phyloP scores from a whole-genome alignment of 2,888 invertebrate genomes.

The Eudasyphora cyanicolor region DNA sequence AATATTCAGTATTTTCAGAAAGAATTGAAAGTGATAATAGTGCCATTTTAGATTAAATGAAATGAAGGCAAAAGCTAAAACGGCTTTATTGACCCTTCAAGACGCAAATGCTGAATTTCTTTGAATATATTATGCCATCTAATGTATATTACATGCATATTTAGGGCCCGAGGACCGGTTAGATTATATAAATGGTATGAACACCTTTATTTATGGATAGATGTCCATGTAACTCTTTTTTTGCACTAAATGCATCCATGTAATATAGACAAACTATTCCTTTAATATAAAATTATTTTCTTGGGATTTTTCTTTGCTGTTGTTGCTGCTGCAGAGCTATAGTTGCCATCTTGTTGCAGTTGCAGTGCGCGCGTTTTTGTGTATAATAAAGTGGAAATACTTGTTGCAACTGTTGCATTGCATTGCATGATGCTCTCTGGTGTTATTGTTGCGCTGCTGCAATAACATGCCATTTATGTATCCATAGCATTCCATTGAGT shows the following conservation, averaged over 20 bases:
- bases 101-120: too few relatives aligned
- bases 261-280: conserved; percentile 58
- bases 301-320: conserved; percentile 23
- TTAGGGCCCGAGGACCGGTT: neutral
- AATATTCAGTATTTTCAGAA: too few relatives aligned
- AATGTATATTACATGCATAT: too few relatives aligned
- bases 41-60: too few relatives aligned
- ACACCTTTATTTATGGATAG: neutral
- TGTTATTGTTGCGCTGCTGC: conserved; percentile 46
- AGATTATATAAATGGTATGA: neutral
- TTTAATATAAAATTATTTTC: conserved; percentile 47
- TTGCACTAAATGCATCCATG: neutral
- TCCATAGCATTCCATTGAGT: conserved; percentile 59
- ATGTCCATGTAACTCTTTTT: neutral
- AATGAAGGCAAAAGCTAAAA: too few relatives aligned
- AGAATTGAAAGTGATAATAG: too few relatives aligned
- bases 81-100: too few relatives aligned
- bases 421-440: conserved; percentile 60
- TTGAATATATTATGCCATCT: too few relatives aligned
- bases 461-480: conserved; percentile 64
- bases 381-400: conserved; percentile 64
- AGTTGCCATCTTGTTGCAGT: neutral
- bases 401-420: conserved; percentile 66
- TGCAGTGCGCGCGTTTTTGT: conserved; percentile 38
- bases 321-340: too few relatives aligned